These are phyloP conservation scores for Polymixis flavicincta DNA, from an alignment of 2,888 invertebrate genomes.

Conservation along the genomic window DNA sequence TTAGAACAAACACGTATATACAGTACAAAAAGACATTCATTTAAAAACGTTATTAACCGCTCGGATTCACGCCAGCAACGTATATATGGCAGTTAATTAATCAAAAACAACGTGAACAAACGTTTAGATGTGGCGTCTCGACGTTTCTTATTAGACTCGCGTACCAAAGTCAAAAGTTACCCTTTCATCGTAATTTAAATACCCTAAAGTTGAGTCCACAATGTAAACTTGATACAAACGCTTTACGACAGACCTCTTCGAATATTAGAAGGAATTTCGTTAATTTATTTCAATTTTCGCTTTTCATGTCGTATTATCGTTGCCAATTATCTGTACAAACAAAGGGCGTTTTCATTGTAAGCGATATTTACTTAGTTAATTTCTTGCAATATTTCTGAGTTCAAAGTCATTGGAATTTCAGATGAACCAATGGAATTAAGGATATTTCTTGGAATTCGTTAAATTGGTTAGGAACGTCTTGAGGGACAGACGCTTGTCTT, in stretches of 20 bases:
- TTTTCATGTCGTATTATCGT: slow-evolving; percentile 74
- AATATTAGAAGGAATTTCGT: slow-evolving; percentile 67
- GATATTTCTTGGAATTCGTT: slow-evolving; percentile 51
- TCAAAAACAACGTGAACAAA: slow-evolving; percentile 46
- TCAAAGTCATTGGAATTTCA: slow-evolving; percentile 56
- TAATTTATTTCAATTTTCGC: slow-evolving; percentile 76
- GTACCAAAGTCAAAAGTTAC: slow-evolving; percentile 60
- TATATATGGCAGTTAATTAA: slow-evolving; percentile 42
- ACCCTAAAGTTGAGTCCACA: slow-evolving; percentile 68
- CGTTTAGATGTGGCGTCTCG: slow-evolving; percentile 36
- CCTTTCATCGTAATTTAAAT: slow-evolving; percentile 70
- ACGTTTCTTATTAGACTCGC: slow-evolving; percentile 40
- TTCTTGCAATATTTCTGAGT: slow-evolving; percentile 68
- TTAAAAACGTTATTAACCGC: slow-evolving; percentile 14
- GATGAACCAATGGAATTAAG: slow-evolving; percentile 57
- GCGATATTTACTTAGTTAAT: slow-evolving; percentile 70
- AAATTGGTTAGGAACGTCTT: slow-evolving; percentile 47
- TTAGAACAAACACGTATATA: not conserved
- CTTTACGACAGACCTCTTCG: slow-evolving; percentile 65
- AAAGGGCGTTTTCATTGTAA: slow-evolving; percentile 70
- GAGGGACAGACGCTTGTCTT: slow-evolving; percentile 29
- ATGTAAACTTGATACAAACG: slow-evolving; percentile 64
- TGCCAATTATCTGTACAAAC: slow-evolving; percentile 73
- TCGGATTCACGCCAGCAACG: not conserved
- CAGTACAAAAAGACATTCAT: slow-evolving; percentile 26